These are phyloP conservation scores for Stenodera caucasica DNA, from an alignment of 2,888 invertebrate species.

Conservation along the genomic window DNA sequence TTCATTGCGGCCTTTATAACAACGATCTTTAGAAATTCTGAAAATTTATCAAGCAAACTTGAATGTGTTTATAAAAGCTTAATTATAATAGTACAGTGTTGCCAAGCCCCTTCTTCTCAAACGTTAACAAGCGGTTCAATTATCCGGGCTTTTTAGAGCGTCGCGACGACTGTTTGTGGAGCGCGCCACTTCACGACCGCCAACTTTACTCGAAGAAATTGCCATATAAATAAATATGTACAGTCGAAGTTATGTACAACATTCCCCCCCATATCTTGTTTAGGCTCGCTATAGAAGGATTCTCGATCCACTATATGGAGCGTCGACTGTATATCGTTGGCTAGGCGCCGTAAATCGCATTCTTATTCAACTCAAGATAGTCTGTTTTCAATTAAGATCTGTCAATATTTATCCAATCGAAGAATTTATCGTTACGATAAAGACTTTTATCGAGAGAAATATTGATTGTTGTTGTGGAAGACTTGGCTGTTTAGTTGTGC, in stretches of 20 bases:
- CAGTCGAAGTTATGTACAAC: no score
- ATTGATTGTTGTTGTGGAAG: no score
- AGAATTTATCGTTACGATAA: not conserved
- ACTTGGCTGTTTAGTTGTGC: conserved; percentile 17
- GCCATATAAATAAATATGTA: conserved; percentile 32
- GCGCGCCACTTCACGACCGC: conserved; percentile 30
- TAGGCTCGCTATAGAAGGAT: no score
- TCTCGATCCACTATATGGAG: no score
- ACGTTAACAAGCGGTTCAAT: conserved; percentile 41
- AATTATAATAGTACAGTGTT: conserved; percentile 35
- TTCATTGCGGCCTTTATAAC: not conserved
- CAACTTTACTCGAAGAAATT: conserved; percentile 31
- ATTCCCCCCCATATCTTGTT: no score
- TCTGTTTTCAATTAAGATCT: no score
- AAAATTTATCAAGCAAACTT: conserved; percentile 33
- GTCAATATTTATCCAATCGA: conserved; percentile 5
- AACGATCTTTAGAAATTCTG: conserved; percentile 22
- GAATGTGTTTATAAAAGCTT: conserved; percentile 36
- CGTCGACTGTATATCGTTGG: no score
- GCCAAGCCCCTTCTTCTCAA: no score
- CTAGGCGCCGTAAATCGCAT: conserved; percentile 22
- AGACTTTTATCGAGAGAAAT: not conserved
- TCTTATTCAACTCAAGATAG: conserved; percentile 6
- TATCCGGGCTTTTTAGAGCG: conserved; percentile 37
- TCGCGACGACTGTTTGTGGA: conserved; percentile 34